A percentile compares a stretch with the other conserved stretches of the same genome.
Evolutionary conservation across 2,888 invertebrate species (phyloP).

Genomic region (Megaustenia siamemsis): DNA sequence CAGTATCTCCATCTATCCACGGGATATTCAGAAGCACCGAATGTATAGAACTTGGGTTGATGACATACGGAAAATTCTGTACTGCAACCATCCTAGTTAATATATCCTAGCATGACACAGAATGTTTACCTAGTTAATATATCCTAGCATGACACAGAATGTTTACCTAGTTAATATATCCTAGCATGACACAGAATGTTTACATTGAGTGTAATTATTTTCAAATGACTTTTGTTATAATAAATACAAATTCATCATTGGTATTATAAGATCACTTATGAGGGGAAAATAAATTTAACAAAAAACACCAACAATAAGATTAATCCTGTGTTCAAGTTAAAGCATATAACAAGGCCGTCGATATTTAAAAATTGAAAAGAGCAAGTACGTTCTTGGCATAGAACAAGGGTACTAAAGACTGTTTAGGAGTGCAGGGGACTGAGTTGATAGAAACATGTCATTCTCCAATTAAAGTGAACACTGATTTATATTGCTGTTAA

Average conservation of each 20-base stretch:
- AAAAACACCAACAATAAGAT: not conserved
- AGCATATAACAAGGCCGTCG: no score
- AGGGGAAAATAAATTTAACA: not conserved
- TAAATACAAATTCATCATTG: not conserved
- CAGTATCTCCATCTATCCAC: slow-evolving; percentile 20
- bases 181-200: not conserved
- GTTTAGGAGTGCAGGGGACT: no score
- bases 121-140: not conserved
- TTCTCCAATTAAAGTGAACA: no score
- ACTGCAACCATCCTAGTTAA: not conserved
- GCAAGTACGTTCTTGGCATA: no score
- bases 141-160: not conserved
- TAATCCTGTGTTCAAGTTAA: not conserved
- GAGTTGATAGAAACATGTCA: no score
- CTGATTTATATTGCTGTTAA: no score
- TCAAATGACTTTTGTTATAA: not conserved
- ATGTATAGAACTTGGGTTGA: not conserved
- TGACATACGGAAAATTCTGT: slow-evolving; percentile 17
- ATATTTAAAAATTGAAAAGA: no score
- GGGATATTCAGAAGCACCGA: slow-evolving; percentile 1
- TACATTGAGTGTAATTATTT: not conserved
- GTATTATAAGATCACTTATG: not conserved
- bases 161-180: not conserved
- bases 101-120: slow-evolving; percentile 3
- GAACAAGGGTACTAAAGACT: no score